Evolutionary conservation across 2,888 invertebrate species (phyloP).

Genomic region (Pseudococcus longispinus): DNA sequence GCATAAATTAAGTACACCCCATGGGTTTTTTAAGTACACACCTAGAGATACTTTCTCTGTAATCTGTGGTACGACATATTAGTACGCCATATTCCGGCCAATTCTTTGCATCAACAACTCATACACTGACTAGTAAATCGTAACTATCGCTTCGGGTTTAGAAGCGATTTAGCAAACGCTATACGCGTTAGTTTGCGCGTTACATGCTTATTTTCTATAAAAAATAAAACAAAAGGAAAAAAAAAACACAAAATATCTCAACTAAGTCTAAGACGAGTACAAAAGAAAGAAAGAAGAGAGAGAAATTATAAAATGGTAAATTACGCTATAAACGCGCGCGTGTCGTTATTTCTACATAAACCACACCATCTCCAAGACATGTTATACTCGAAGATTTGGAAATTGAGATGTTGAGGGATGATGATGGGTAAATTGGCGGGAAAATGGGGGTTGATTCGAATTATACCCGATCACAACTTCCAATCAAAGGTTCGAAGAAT

Average conservation of each 20-base stretch:
- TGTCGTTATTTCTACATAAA: neutral
- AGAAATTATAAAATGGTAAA: slow-evolving; percentile 5
- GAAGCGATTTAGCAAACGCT: slow-evolving; percentile 6
- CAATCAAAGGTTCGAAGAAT: too few species aligned
- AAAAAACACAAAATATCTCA: neutral
- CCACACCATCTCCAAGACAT: neutral
- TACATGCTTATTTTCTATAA: neutral
- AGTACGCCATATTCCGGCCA: neutral
- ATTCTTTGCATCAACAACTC: neutral
- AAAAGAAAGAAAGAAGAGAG: neutral
- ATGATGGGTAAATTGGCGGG: neutral
- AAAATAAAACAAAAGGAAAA: neutral
- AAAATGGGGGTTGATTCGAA: neutral
- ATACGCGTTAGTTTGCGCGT: neutral
- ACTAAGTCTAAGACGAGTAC: neutral
- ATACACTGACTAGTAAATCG: slow-evolving; percentile 50
- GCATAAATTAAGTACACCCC: slow-evolving; percentile 7
- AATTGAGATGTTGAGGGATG: neutral
- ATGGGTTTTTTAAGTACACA: slow-evolving; percentile 18
- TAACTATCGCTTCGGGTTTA: slow-evolving; percentile 50
- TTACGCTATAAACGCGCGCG: neutral
- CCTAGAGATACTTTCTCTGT: neutral
- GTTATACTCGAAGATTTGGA: neutral
- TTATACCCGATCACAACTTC: neutral
- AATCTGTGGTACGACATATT: neutral